These are phyloP conservation scores for Eumerus sabulonum DNA, from an alignment of 2,888 invertebrate genomes.

Conservation along the genomic window DNA sequence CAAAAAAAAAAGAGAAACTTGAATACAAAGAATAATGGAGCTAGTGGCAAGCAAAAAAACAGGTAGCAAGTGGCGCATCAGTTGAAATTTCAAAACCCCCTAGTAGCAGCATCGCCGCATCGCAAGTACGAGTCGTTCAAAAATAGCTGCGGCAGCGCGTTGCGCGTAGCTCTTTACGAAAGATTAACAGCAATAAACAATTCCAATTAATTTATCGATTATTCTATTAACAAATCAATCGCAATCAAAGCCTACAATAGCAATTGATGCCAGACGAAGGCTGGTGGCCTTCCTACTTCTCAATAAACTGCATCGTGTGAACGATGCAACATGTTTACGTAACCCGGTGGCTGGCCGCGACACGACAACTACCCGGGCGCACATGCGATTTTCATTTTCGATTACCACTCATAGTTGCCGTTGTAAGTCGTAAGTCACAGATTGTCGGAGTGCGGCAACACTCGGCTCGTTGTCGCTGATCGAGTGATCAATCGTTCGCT, in stretches of 20 bases:
- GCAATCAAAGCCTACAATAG: background rate
- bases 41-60: background rate
- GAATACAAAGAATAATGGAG: too few species aligned
- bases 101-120: background rate
- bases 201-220: conserved; percentile 62
- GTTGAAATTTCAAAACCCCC: conserved; percentile 29
- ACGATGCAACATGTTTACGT: conserved; percentile 59
- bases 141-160: conserved; percentile 3
- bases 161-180: conserved; percentile 41
- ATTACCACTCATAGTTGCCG: background rate
- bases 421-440: background rate
- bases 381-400: conserved; percentile 7
- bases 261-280: background rate
- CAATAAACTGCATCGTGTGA: conserved; percentile 37
- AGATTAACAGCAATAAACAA: conserved; percentile 59
- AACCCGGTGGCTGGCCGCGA: conserved; percentile 57
- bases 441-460: conserved; percentile 3
- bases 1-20: background rate
- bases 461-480: too few species aligned
- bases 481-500: conserved; percentile 29
- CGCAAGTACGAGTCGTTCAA: too few species aligned
- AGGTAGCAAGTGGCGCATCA: conserved; percentile 1
- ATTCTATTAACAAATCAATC: conserved; percentile 60
- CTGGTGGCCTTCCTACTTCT: conserved; percentile 2
- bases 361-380: conserved; percentile 13